These are phyloP conservation scores for Rhabdomys pumilio DNA, from an alignment of 2,797 vertebrate genomes.

Conservation along the genomic window DNA sequence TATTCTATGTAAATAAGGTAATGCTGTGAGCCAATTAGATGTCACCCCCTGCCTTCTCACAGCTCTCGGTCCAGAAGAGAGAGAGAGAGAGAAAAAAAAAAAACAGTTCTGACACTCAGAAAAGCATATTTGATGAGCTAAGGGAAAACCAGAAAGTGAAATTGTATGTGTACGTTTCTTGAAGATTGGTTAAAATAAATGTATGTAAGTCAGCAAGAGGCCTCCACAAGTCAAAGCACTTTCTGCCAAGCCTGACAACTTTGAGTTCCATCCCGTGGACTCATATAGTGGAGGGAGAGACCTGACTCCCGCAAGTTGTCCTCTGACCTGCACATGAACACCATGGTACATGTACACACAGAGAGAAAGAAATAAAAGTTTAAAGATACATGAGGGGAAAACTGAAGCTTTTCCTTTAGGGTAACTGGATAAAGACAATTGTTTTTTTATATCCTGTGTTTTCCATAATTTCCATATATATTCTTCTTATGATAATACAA, in stretches of 20 bases:
- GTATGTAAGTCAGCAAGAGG: not conserved
- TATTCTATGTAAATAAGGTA: not conserved
- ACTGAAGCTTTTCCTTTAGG: not conserved
- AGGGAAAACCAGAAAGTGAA: not conserved
- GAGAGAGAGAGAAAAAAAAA: not conserved
- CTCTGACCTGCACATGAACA: not conserved
- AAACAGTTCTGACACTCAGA: constrained; percentile 25
- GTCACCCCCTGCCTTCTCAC: not conserved
- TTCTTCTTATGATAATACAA: constrained; percentile 32
- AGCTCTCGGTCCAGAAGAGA: constrained; percentile 5
- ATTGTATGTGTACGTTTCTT: not conserved
- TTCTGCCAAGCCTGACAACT: not conserved
- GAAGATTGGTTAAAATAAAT: constrained; percentile 1
- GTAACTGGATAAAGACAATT: not conserved
- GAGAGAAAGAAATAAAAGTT: not conserved
- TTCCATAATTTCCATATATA: not conserved
- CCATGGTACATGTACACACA: not conserved
- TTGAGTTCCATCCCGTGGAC: not conserved
- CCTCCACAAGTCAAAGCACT: not conserved
- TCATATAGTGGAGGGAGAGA: not conserved
- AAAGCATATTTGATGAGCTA: constrained; percentile 49
- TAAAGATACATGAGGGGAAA: not conserved
- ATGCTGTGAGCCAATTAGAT: not conserved
- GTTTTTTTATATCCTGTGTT: not conserved
- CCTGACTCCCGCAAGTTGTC: not conserved